Evolutionary conservation across 2,888 invertebrate species (phyloP).

Genomic region (Acanthoscelides obtectus): DNA sequence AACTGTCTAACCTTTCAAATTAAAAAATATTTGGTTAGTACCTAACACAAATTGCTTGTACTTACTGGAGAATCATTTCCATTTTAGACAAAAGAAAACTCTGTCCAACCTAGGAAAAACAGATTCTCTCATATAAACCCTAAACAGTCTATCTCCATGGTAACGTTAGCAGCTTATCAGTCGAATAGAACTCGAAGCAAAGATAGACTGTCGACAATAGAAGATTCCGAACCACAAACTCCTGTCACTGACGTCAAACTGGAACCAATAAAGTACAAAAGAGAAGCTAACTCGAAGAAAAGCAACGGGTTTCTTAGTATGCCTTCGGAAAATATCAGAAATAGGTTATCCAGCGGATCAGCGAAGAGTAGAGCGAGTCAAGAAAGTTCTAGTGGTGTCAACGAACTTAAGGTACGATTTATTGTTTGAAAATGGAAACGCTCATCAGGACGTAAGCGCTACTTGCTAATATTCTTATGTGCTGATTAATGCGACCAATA

Average conservation of each 20-base stretch:
- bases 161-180: slow-evolving; percentile 18
- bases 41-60: background rate
- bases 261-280: slow-evolving; percentile 26
- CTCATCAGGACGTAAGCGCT: too few species aligned
- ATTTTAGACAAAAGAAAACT: slow-evolving; percentile 28
- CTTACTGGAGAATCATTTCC: background rate
- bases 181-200: slow-evolving; percentile 14
- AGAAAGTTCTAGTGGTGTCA: slow-evolving; percentile 8
- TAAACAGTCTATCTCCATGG: slow-evolving; percentile 27
- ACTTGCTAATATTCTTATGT: too few species aligned
- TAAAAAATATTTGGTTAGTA: too few species aligned
- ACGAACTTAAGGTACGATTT: slow-evolving; percentile 2
- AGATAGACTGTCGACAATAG: slow-evolving; percentile 13
- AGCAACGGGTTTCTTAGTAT: slow-evolving; percentile 49
- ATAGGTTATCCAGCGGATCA: slow-evolving; percentile 52
- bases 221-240: slow-evolving; percentile 35
- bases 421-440: background rate
- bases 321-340: slow-evolving; percentile 54
- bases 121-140: slow-evolving; percentile 23
- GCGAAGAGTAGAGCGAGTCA: slow-evolving; percentile 22
- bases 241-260: slow-evolving; percentile 43
- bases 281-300: slow-evolving; percentile 26
- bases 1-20: too few species aligned
- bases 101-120: slow-evolving; percentile 24
- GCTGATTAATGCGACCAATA: too few species aligned